These are phyloP conservation scores for Linepithema humile DNA, from an alignment of 1,140 invertebrate species.

Conservation along the genomic window DNA sequence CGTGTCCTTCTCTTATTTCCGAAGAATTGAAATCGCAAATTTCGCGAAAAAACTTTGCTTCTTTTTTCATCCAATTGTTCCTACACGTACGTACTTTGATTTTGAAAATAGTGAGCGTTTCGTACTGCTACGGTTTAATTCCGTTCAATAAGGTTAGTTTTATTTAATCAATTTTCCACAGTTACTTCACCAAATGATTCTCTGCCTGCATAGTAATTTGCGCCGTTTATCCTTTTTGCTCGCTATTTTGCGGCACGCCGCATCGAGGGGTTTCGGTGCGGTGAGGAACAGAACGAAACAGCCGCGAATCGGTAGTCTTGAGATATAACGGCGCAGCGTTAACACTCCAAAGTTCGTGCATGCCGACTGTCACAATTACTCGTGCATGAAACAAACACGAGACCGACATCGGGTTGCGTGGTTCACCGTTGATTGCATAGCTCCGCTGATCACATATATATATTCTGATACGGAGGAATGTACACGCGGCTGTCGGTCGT, in stretches of 20 bases:
- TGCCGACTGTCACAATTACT: constrained; percentile 38
- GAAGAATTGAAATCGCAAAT: not conserved
- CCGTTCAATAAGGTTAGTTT: too few species aligned
- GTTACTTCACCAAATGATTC: not conserved
- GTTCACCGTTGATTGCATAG: constrained; percentile 51
- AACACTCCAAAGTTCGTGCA: constrained; percentile 47
- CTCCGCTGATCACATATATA: constrained; percentile 35
- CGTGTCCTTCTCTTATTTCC: not conserved
- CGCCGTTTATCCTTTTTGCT: not conserved
- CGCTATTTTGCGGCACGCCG: not conserved
- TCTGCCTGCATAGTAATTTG: not conserved
- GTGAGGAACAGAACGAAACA: not conserved
- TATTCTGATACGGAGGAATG: constrained; percentile 44
- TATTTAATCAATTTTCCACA: not conserved
- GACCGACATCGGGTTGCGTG: constrained; percentile 41
- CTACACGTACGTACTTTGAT: not conserved
- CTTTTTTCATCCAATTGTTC: not conserved
- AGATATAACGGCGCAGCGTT: constrained; percentile 12
- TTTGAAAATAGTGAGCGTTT: not conserved
- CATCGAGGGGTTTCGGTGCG: not conserved
- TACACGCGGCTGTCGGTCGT: constrained; percentile 26
- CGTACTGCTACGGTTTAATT: not conserved
- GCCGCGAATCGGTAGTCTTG: constrained; percentile 23
- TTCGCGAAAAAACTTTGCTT: not conserved
- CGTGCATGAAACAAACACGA: constrained; percentile 46